phyloP scores from a whole-genome alignment of 2,888 invertebrate genomes.

The Drosophila birchii region DNA sequence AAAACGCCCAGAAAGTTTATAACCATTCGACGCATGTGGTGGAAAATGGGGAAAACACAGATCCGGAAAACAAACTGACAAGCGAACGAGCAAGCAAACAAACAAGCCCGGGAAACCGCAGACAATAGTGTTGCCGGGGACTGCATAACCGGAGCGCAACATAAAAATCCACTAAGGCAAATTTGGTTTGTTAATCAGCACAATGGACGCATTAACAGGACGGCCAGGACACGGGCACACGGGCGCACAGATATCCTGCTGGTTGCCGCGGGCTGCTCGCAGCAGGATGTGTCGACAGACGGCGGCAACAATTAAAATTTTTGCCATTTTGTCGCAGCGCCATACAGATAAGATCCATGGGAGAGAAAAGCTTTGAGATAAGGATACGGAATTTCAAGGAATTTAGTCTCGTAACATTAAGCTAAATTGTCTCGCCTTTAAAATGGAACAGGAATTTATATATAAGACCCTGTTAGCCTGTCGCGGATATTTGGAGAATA shows the following conservation, averaged over 20 bases:
- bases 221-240: constrained; percentile 21
- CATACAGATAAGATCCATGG: neutral
- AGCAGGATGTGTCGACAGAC: constrained; percentile 9
- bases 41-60: constrained; percentile 21
- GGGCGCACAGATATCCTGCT: constrained; percentile 21
- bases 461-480: neutral
- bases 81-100: constrained; percentile 46
- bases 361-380: neutral
- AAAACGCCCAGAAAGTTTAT: constrained; percentile 41
- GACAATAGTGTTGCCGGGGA: constrained; percentile 47
- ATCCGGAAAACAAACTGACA: constrained; percentile 41
- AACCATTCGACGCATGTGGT: constrained; percentile 27
- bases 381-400: neutral
- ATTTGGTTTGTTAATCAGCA: constrained; percentile 66
- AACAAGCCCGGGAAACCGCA: constrained; percentile 40
- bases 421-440: neutral
- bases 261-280: constrained; percentile 11
- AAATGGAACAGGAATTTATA: neutral
- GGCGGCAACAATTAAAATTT: constrained; percentile 50
- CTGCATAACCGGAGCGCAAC: constrained; percentile 43
- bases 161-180: constrained; percentile 65
- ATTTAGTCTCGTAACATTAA: neutral
- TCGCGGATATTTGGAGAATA: neutral
- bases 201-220: constrained; percentile 62
- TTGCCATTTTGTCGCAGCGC: constrained; percentile 31